Conservation (phyloP, 1,140 invertebrate species). For the Lutraria rhynchaena region DNA sequence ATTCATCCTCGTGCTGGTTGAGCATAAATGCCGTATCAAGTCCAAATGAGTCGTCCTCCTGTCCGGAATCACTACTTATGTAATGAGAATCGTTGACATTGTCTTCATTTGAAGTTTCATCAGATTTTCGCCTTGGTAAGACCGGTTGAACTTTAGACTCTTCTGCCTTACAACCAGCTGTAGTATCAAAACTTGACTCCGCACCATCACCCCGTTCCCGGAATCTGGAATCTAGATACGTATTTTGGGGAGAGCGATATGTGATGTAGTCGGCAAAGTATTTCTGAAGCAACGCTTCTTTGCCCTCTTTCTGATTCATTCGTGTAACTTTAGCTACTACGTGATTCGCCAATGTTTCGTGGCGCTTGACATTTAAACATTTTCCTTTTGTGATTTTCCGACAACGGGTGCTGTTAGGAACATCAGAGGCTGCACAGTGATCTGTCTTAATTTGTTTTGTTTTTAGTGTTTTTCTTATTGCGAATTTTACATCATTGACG, state of each 20-base stretch:
- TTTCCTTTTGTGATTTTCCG: conserved; percentile 2
- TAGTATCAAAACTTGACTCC: background rate
- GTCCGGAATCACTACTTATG: conserved; percentile 34
- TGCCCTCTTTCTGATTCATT: conserved; percentile 48
- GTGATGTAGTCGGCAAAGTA: conserved; percentile 55
- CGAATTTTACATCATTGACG: conserved; percentile 47
- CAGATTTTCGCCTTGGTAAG: background rate
- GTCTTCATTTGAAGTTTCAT: background rate
- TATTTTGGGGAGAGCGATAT: conserved; percentile 23
- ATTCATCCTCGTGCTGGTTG: background rate
- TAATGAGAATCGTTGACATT: background rate
- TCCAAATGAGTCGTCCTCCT: conserved; percentile 14
- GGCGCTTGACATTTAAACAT: background rate
- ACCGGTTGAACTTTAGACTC: background rate
- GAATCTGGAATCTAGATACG: background rate
- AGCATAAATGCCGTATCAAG: conserved; percentile 47
- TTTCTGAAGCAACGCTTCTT: conserved; percentile 47
- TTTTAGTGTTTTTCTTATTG: conserved; percentile 46
- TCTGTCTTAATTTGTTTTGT: background rate
- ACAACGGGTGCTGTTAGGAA: background rate
- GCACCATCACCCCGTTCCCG: conserved; percentile 50
- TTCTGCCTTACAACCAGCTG: background rate
- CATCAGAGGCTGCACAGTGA: background rate
- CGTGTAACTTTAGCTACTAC: conserved; percentile 28
- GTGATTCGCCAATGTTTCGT: conserved; percentile 35